phyloP scores from a whole-genome alignment of 2,113 vertebrate species.

The Mus musculus region DNA sequence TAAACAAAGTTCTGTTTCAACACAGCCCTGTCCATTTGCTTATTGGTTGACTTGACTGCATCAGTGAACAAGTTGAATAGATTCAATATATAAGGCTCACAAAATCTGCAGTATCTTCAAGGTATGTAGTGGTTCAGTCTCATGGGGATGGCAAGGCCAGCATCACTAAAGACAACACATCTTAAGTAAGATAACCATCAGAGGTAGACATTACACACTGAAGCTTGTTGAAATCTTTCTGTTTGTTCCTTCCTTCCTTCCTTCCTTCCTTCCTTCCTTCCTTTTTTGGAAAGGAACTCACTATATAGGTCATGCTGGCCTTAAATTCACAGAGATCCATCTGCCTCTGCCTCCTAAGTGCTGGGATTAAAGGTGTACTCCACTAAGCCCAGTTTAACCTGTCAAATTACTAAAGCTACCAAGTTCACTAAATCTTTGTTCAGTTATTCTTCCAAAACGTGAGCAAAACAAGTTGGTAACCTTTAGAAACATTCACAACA shows the following conservation, averaged over 20 bases:
- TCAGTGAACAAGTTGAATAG: not conserved
- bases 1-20: not conserved
- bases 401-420: not conserved
- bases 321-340: not conserved
- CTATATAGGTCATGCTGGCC: not conserved
- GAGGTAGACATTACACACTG: conserved; percentile 18
- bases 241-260: not conserved
- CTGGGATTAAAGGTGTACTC: not conserved
- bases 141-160: not conserved
- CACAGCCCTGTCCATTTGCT: not conserved
- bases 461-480: conserved; percentile 52
- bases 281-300: not conserved
- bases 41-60: not conserved
- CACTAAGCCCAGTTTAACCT: not conserved
- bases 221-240: conserved; percentile 36
- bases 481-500: not conserved
- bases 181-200: conserved; percentile 16
- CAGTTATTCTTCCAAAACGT: conserved; percentile 35
- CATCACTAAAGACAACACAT: not conserved
- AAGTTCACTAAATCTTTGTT: conserved; percentile 31
- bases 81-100: not conserved
- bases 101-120: conserved; percentile 20
- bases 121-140: not conserved
- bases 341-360: not conserved
- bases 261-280: not conserved